A percentile compares a stretch with the other conserved stretches of the same genome.
Evolutionary conservation across 2,888 invertebrate genomes (phyloP).

Genomic region (Meghimatium bilineatum): DNA sequence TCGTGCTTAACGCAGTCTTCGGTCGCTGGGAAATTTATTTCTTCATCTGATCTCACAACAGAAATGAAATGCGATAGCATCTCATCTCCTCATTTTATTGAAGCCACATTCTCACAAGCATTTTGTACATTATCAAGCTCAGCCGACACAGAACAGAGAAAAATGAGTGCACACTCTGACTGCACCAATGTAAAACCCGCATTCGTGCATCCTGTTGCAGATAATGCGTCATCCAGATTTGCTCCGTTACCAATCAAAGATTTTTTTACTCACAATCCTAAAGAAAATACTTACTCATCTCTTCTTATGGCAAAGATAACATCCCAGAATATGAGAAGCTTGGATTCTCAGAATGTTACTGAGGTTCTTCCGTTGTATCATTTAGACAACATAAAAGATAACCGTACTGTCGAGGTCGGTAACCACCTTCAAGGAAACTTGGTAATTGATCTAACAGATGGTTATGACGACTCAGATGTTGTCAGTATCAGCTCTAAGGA

Average conservation of each 20-base stretch:
- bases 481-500: constrained; percentile 30
- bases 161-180: background rate
- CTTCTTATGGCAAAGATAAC: constrained; percentile 38
- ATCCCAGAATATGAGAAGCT: background rate
- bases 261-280: constrained; percentile 22
- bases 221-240: background rate
- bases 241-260: constrained; percentile 26
- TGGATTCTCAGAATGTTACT: background rate
- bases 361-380: background rate
- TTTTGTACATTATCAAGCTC: background rate
- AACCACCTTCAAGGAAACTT: constrained; percentile 3
- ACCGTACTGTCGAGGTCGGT: background rate
- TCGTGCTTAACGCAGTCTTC: background rate
- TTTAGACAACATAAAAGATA: background rate
- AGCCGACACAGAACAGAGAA: background rate
- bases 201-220: background rate
- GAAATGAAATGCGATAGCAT: too few relatives aligned
- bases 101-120: background rate
- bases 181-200: background rate
- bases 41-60: background rate
- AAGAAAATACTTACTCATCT: constrained; percentile 33
- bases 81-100: background rate
- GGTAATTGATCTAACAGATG: constrained; percentile 33
- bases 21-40: background rate
- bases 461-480: constrained; percentile 16